Conservation (phyloP, 2,888 invertebrate genomes). For the Aplocera efformata region DNA sequence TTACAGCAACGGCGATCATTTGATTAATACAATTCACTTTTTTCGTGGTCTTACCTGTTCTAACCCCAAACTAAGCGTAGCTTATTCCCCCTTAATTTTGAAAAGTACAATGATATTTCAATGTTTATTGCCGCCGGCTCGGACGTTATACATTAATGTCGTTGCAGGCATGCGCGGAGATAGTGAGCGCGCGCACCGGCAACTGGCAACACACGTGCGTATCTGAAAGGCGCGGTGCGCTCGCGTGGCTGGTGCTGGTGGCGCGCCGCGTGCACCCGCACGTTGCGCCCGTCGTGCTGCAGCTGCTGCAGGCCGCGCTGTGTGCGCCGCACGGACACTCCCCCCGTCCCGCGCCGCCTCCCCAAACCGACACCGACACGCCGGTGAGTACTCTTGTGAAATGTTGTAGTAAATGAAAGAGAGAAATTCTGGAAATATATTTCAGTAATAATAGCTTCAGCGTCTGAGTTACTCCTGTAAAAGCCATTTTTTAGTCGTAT, state of each 20-base stretch:
- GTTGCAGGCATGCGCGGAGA: conserved; percentile 90
- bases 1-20: too few species aligned
- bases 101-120: too few species aligned
- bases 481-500: background rate
- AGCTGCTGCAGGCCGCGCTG: conserved; percentile 93
- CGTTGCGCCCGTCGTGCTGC: conserved; percentile 94
- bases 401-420: too few species aligned
- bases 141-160: background rate
- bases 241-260: conserved; percentile 90
- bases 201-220: conserved; percentile 97
- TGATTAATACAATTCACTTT: background rate
- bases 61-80: too few species aligned
- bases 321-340: conserved; percentile 70
- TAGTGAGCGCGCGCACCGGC: conserved; percentile 92
- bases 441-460: too few species aligned
- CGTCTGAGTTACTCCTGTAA: too few species aligned
- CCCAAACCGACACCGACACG: too few species aligned
- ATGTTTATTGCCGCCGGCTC: too few species aligned
- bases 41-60: too few species aligned
- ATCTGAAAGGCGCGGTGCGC: conserved; percentile 84
- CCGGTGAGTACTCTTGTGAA: conserved; percentile 16
- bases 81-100: too few species aligned
- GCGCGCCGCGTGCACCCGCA: conserved; percentile 94
- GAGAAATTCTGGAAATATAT: too few species aligned
- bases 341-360: background rate